Evolutionary conservation across 2,113 vertebrate genomes (phyloP), one percentile per base, ranked within the genome.

Genomic region (Xyliphius kryptos): DNA sequence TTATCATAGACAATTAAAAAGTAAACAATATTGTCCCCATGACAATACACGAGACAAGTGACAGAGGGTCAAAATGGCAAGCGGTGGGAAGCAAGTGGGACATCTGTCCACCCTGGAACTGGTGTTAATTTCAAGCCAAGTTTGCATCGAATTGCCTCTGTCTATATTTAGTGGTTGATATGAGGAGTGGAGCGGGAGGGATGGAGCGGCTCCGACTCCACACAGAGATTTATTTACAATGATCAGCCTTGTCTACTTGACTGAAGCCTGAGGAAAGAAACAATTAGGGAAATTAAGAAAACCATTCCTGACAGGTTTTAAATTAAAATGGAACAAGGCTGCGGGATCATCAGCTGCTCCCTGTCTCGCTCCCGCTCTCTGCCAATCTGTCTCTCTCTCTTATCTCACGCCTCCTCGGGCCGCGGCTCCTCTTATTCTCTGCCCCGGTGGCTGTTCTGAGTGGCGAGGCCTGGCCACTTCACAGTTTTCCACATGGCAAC

Each of bases 371-470:
- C 40, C 6, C 13, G 40, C 14, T 59, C 48, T 53, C 32, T 67
- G 46, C 55, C 54, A 48, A 56, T 57, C 54, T 50, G 36, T 11
- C 8, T 66, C 53, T 56, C n/a, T 57, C 17, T 52, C 63, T 40
- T 38, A 22, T 32, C 58, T 54, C 36, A 32, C 22, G 40, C 40
- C 32, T 50, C 56, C 43, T 61, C 51, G 22, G 59, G 48, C 55
- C 50, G 58, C 46, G 61, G 47, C 51, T 66, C 41, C 54, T 59
- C 69, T 71, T 74, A 56, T 72, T 67, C 56, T 53, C 53, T 63
- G 66, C 56, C 51, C 72, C n/a, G 64, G 58, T 57, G 69, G 60
- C 66, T 22, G 19, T 59, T 63, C 72, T 57, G 61, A 74, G 61
- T 54, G 55, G 47, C 50, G 26, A 55, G 46, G 51, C 32, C 22